Percentiles rank a stretch among this genome's conserved stretches.
These are phyloP conservation scores for Etheostoma spectabile DNA, from an alignment of 2,113 vertebrate genomes.

Conservation along the genomic window DNA sequence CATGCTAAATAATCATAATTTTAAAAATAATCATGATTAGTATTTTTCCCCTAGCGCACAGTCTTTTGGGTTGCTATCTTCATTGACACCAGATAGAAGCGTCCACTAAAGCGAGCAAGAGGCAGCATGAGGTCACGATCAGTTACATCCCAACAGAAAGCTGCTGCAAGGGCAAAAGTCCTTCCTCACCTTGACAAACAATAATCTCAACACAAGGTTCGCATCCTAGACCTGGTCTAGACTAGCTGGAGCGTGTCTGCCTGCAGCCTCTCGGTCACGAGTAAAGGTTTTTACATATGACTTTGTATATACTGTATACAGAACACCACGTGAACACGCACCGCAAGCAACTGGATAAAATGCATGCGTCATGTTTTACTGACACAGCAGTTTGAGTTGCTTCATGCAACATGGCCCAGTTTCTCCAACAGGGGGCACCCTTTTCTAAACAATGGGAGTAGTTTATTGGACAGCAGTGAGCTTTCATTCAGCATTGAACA, in stretches of 20 bases:
- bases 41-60: too few species aligned
- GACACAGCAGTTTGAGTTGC: neutral
- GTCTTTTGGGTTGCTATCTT: too few species aligned
- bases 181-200: neutral
- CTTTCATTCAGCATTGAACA: neutral
- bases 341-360: neutral
- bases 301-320: neutral
- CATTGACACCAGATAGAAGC: too few species aligned
- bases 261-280: too few species aligned
- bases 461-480: neutral
- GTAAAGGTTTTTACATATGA: too few species aligned
- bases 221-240: neutral
- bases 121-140: neutral
- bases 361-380: neutral
- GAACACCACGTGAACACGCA: too few species aligned
- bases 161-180: neutral
- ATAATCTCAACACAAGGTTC: neutral
- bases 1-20: too few species aligned
- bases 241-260: neutral
- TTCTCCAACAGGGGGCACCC: constrained; percentile 68
- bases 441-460: constrained; percentile 21
- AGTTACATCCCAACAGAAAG: neutral
- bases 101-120: too few species aligned
- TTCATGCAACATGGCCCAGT: neutral
- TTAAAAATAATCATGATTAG: too few species aligned